Evolutionary conservation across 2,888 invertebrate species (phyloP).

Genomic region (Agrochola circellaris): DNA sequence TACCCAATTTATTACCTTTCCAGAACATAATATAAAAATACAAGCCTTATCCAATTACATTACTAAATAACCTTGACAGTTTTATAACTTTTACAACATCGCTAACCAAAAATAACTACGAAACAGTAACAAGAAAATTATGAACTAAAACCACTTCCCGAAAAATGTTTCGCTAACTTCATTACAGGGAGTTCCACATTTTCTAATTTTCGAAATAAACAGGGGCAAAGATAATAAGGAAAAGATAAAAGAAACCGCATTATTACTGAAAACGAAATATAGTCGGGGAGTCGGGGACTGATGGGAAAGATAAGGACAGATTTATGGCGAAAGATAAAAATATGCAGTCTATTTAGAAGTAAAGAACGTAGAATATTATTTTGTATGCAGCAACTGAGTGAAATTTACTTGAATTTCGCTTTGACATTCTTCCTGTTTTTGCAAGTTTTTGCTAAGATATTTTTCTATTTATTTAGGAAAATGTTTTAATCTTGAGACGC

Average conservation of each 20-base stretch:
- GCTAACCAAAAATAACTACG: conserved; percentile 25
- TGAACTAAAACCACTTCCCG: conserved; percentile 32
- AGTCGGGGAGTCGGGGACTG: conserved; percentile 56
- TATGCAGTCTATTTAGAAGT: conserved; percentile 54
- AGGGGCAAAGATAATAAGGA: conserved; percentile 68
- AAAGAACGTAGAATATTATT: conserved; percentile 42
- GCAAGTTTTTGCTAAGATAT: background rate
- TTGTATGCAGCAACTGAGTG: conserved; percentile 47
- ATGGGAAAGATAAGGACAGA: conserved; percentile 59
- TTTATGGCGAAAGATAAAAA: conserved; percentile 61
- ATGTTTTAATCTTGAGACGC: background rate
- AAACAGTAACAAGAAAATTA: conserved; percentile 41
- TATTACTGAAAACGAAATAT: conserved; percentile 66
- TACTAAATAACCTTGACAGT: conserved; percentile 29
- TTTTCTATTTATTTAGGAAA: background rate
- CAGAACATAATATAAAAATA: background rate
- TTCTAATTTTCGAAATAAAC: conserved; percentile 68
- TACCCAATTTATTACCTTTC: background rate
- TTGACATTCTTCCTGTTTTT: background rate
- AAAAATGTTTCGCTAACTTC: conserved; percentile 51
- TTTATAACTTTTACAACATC: conserved; percentile 4
- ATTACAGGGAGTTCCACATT: conserved; percentile 49
- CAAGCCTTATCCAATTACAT: conserved; percentile 15
- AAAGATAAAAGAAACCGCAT: conserved; percentile 68
- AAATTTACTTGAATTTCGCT: conserved; percentile 30